A percentile compares a stretch with the other conserved stretches of the same genome.
Evolutionary conservation across 2,888 invertebrate genomes (phyloP).

Genomic region (Taphrorychus bicolor): DNA sequence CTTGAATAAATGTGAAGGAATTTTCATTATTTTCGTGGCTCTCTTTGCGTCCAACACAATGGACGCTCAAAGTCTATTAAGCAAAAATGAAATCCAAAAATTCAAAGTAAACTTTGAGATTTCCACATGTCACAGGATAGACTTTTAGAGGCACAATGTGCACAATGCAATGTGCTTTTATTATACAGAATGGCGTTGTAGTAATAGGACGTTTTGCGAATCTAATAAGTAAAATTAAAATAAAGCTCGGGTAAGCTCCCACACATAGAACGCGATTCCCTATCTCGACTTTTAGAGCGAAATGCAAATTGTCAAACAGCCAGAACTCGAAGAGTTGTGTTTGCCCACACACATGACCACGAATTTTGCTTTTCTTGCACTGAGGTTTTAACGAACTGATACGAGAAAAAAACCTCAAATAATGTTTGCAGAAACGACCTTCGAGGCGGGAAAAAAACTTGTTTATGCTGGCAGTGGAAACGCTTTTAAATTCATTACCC

Average conservation of each 20-base stretch:
- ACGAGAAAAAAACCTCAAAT: too few relatives aligned
- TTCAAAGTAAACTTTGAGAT: background rate
- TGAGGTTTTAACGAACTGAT: background rate
- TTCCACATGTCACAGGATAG: too few relatives aligned
- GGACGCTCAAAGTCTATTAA: background rate
- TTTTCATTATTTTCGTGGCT: background rate
- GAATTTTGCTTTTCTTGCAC: background rate
- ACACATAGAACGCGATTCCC: background rate
- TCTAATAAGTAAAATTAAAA: constrained; percentile 3
- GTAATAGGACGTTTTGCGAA: background rate
- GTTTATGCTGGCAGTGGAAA: background rate
- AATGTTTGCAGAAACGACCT: too few relatives aligned
- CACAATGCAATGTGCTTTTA: background rate
- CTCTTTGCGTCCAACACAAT: background rate
- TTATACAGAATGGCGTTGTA: background rate
- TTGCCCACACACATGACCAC: background rate
- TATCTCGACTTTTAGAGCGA: background rate
- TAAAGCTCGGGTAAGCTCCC: background rate
- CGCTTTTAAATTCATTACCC: background rate
- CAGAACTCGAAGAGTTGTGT: background rate
- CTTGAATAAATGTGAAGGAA: background rate
- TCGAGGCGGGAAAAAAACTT: too few relatives aligned
- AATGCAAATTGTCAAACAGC: constrained; percentile 1
- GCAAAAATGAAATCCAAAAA: background rate
- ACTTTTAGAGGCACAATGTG: background rate